These are phyloP conservation scores for Morpho achilles DNA, from an alignment of 2,888 invertebrate species.

Conservation along the genomic window DNA sequence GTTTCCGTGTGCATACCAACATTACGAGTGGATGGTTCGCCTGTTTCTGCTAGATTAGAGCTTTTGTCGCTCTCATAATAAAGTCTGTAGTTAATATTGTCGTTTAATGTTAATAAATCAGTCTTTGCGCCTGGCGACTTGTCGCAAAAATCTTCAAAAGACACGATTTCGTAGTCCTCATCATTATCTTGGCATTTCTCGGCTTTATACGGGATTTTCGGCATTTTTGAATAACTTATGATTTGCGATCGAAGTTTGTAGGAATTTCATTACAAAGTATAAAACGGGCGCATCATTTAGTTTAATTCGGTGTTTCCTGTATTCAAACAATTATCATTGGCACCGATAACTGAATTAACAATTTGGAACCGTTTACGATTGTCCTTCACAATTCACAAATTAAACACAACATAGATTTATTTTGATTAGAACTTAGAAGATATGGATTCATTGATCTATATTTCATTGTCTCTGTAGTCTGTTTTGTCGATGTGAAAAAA, in stretches of 20 bases:
- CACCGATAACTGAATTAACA: no score
- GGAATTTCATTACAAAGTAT: no score
- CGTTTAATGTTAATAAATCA: conserved; percentile 75
- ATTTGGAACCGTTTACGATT: no score
- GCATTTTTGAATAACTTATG: conserved; percentile 43
- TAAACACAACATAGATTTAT: no score
- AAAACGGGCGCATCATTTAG: no score
- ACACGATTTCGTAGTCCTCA: conserved; percentile 75
- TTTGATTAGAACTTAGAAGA: no score
- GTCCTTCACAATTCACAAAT: no score
- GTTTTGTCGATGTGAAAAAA: no score
- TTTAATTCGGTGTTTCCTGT: no score
- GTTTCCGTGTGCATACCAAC: conserved; percentile 59
- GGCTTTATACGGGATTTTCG: conserved; percentile 68
- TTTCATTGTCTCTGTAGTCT: no score
- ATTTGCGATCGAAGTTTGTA: conserved; percentile 8
- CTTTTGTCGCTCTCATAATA: conserved; percentile 63
- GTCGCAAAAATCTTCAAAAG: conserved; percentile 81
- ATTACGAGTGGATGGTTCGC: conserved; percentile 54
- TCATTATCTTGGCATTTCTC: conserved; percentile 61
- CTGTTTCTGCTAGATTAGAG: conserved; percentile 47
- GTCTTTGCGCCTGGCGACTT: conserved; percentile 73
- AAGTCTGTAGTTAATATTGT: conserved; percentile 73
- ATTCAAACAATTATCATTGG: no score
- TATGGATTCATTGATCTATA: no score